Evolutionary conservation across 2,888 invertebrate species (phyloP), one percentile per base, ranked within the genome.

Genomic region (Teleogryllus oceanicus): DNA sequence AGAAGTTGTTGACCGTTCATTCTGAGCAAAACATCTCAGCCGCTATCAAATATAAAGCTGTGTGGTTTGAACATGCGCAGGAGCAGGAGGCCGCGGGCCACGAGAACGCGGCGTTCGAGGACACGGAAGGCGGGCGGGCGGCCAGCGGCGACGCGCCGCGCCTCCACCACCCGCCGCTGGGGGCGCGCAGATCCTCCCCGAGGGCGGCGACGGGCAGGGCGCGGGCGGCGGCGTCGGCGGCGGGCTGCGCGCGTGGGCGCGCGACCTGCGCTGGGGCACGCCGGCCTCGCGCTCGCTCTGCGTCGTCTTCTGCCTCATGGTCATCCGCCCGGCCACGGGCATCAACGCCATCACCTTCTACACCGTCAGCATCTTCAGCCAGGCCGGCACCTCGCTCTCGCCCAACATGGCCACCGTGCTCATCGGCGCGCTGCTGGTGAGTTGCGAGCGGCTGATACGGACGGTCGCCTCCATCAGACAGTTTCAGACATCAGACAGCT

Each of bases 341-440:
- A 62, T 62, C 62, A 62, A 62, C 62, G 62, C 62, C 62, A 62
- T 62, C 62, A 62, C 62, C 62, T 62, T 62, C 62, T 62, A 62
- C 62, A 62, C 62, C 62, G 62, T 62, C 16, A 62, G 62, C 62
- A 62, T 62, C 62, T 62, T 62, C 62, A 62, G 62, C 62, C 62
- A 77, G 18, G 77, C 77, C 13, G 77, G 77, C 13, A 49, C 37
- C 49, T 49, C 37, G 11, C 18, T 77, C 49, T 77, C 77, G 20
- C 77, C 77, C 13, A 49, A 16, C 18, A 49, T 49, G 49, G 21
- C 77, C 49, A 77, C 49, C 49, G n/a, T 77, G 18, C 37, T 77
- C 49, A 49, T 77, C 18, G 77, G 77, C 49, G 13, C n/a, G 18
- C n/a, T 77, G 49, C 49, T 77, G 49, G 50, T 62, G 62, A 62